Evolutionary conservation across 2,113 vertebrate species (phyloP).

Genomic region (Holacanthus passer): DNA sequence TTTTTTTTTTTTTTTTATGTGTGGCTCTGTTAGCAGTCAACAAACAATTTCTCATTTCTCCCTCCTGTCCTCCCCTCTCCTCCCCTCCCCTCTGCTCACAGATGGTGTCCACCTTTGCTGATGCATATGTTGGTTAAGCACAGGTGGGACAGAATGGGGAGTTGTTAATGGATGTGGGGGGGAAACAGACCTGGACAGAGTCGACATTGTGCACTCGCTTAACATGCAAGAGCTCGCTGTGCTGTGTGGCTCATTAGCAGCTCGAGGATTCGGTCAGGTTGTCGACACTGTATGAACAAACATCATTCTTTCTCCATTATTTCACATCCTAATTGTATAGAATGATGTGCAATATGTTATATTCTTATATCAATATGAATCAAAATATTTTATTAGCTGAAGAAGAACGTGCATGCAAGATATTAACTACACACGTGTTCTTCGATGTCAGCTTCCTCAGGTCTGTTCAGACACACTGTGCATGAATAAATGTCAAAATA

Average conservation of each 20-base stretch:
- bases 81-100: constrained; percentile 18
- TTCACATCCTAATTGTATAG: background rate
- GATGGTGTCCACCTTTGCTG: constrained; percentile 8
- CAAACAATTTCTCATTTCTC: constrained; percentile 40
- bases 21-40: constrained; percentile 29
- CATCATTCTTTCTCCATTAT: background rate
- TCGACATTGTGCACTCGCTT: constrained; percentile 23
- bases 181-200: constrained; percentile 12
- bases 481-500: background rate
- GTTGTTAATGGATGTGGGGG: constrained; percentile 3
- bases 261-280: constrained; percentile 10
- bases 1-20: constrained; percentile 38
- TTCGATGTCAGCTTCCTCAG: background rate
- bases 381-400: too few species aligned
- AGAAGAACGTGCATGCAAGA: too few species aligned
- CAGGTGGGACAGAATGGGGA: constrained; percentile 7
- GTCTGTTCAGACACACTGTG: background rate
- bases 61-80: background rate
- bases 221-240: background rate
- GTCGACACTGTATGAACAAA: background rate
- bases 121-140: background rate
- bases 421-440: background rate
- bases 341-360: background rate
- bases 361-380: background rate
- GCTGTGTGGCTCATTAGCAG: background rate